phyloP scores from a whole-genome alignment of 2,888 invertebrate genomes.

The Nomada goodeniana region DNA sequence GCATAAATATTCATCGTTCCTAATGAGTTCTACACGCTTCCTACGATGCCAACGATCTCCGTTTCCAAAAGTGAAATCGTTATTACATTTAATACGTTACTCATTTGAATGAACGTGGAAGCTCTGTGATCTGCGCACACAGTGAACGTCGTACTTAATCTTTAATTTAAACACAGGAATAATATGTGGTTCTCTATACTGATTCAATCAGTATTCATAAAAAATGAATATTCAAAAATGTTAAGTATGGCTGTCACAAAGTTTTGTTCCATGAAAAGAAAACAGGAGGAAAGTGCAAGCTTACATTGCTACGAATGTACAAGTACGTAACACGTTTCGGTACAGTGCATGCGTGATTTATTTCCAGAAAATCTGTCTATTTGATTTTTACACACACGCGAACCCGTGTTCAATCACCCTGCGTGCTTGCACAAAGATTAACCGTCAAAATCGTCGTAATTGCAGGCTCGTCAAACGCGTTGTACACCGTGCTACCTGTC shows the following conservation, averaged over 20 bases:
- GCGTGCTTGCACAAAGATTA: conserved; percentile 35
- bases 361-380: neutral
- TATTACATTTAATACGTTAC: conserved; percentile 9
- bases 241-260: too few species aligned
- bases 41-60: neutral
- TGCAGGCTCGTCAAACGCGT: conserved; percentile 1
- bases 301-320: too few species aligned
- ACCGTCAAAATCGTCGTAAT: conserved; percentile 48
- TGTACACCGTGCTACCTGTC: conserved; percentile 9
- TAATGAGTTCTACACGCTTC: conserved; percentile 2
- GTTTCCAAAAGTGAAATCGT: conserved; percentile 17
- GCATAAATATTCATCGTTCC: conserved; percentile 2
- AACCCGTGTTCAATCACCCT: conserved; percentile 19
- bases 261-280: too few species aligned
- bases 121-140: neutral
- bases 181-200: too few species aligned
- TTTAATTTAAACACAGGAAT: too few species aligned
- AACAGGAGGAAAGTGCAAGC: too few species aligned
- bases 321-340: too few species aligned
- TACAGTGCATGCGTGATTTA: neutral
- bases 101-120: neutral
- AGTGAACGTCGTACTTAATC: neutral
- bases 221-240: too few species aligned
- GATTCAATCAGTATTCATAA: too few species aligned
- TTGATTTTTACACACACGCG: neutral